phyloP scores from a whole-genome alignment of 2,113 vertebrate species.

The Ascaphus truei region DNA sequence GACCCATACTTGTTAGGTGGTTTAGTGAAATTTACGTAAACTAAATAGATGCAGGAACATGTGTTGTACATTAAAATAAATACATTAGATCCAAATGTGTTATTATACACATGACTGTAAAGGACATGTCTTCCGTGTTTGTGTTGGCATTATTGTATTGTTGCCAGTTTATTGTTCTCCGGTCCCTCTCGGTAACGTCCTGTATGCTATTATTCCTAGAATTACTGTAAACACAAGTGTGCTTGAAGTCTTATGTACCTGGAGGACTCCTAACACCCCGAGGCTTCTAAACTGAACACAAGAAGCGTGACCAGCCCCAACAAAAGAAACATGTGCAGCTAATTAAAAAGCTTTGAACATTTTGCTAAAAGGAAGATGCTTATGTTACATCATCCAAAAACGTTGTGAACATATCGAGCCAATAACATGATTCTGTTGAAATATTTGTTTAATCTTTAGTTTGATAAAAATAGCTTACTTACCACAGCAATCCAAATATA shows the following conservation, averaged over 20 bases:
- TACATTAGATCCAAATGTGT: too few species aligned
- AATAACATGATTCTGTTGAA: constrained; percentile 39
- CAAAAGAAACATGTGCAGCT: constrained; percentile 45
- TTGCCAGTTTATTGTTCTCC: too few species aligned
- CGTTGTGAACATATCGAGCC: constrained; percentile 41
- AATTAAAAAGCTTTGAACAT: constrained; percentile 49
- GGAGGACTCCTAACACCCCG: constrained; percentile 41
- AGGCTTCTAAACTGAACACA: constrained; percentile 37
- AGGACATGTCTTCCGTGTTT: too few species aligned
- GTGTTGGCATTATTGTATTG: too few species aligned
- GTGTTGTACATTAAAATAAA: too few species aligned
- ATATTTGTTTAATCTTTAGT: constrained; percentile 42
- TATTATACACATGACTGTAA: too few species aligned
- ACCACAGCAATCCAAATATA: constrained; percentile 37
- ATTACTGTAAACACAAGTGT: too few species aligned
- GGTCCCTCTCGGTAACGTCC: too few species aligned
- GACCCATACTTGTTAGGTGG: too few species aligned
- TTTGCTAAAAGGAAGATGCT: constrained; percentile 42
- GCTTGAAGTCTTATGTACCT: constrained; percentile 37
- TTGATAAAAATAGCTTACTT: constrained; percentile 36
- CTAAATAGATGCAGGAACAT: too few species aligned
- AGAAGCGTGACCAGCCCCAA: constrained; percentile 33
- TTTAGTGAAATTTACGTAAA: too few species aligned
- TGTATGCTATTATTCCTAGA: too few species aligned
- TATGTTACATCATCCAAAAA: constrained; percentile 45